Percentiles rank a stretch among this genome's conserved stretches.
phyloP scores from a whole-genome alignment of 2,888 invertebrate genomes.

The Cinara cedri region DNA sequence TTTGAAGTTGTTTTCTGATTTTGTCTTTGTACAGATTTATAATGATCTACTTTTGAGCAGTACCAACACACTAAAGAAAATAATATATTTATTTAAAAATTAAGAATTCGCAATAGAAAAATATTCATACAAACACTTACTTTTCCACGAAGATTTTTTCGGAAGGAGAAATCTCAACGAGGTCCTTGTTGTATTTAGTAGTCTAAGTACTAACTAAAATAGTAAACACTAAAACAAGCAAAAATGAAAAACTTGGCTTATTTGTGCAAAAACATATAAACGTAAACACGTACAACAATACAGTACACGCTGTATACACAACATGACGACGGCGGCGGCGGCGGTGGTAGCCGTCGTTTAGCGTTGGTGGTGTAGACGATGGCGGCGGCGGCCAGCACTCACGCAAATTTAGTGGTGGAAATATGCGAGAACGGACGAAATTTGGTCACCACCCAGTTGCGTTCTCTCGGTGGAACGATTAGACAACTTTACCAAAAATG shows the following conservation, averaged over 20 bases:
- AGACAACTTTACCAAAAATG: no score
- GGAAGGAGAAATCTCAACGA: no score
- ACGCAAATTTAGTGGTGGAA: no score
- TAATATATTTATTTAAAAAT: no score
- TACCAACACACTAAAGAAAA: no score
- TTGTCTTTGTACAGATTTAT: constrained; percentile 4
- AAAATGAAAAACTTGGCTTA: not conserved
- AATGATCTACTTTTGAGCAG: no score
- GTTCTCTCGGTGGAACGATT: not conserved
- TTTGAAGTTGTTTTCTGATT: not conserved
- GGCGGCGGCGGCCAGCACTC: constrained; percentile 1
- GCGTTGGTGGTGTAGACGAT: not conserved
- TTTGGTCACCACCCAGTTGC: constrained; percentile 11
- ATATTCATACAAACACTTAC: no score
- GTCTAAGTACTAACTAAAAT: not conserved
- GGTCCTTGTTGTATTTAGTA: constrained; percentile 12
- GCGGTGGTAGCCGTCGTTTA: not conserved
- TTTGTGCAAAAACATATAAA: not conserved
- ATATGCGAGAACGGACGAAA: constrained; percentile 20
- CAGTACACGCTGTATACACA: constrained; percentile 2
- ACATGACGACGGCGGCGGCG: no score
- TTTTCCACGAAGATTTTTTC: no score
- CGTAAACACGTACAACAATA: not conserved
- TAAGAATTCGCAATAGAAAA: no score
- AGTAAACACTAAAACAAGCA: constrained; percentile 8